Conservation (phyloP, 2,888 invertebrate genomes). For the Amphimallon solstitiale region DNA sequence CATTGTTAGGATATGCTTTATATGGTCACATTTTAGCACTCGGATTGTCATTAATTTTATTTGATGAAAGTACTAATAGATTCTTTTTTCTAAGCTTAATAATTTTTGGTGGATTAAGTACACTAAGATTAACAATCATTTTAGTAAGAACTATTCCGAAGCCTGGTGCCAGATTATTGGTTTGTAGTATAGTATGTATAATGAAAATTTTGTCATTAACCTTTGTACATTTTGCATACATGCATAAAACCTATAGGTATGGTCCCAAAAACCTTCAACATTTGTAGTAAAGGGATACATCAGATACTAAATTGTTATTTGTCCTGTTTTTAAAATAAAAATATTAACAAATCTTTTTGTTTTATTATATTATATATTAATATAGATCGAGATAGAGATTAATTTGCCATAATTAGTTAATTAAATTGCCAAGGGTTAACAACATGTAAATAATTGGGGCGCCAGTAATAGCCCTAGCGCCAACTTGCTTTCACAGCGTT, state of each 20-base stretch:
- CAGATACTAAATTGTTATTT: neutral
- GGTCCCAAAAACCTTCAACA: constrained; percentile 39
- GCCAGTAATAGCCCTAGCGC: no score
- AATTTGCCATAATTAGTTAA: no score
- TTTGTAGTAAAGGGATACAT: neutral
- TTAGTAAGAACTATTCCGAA: constrained; percentile 62
- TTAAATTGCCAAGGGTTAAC: no score
- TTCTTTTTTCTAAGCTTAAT: constrained; percentile 64
- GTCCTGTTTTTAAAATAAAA: constrained; percentile 3
- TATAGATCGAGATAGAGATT: no score
- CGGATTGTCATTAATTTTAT: constrained; percentile 59
- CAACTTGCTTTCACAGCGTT: no score
- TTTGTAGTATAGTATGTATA: constrained; percentile 63
- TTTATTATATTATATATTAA: no score
- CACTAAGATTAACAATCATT: constrained; percentile 63
- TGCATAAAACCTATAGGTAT: constrained; percentile 63
- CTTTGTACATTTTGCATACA: constrained; percentile 65
- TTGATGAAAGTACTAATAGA: constrained; percentile 60
- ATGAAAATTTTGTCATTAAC: constrained; percentile 65
- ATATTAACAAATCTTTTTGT: no score
- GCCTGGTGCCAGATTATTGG: constrained; percentile 64
- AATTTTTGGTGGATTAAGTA: constrained; percentile 64
- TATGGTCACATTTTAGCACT: constrained; percentile 65
- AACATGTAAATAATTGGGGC: no score
- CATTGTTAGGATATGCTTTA: constrained; percentile 63